A percentile compares a stretch with the other conserved stretches of the same genome.
phyloP scores from a whole-genome alignment of 2,888 invertebrate genomes.

The Belgica antarctica region DNA sequence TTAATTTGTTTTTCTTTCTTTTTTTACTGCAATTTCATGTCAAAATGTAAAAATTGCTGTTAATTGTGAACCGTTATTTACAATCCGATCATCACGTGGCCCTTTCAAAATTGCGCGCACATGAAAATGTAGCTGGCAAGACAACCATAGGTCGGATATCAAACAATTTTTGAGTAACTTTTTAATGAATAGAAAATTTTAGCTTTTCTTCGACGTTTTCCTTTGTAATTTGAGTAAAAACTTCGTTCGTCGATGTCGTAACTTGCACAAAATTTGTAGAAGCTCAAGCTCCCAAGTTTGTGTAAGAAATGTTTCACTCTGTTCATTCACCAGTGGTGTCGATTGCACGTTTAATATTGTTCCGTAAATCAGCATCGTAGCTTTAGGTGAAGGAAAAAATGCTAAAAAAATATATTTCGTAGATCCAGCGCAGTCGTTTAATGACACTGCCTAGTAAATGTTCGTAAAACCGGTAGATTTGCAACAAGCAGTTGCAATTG shows the following conservation, averaged over 20 bases:
- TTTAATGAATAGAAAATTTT: slow-evolving; percentile 32
- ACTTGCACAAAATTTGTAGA: background rate
- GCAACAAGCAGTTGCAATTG: too few relatives aligned
- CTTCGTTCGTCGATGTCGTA: background rate
- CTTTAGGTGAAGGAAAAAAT: too few relatives aligned
- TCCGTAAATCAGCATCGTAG: too few relatives aligned
- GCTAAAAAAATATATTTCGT: too few relatives aligned
- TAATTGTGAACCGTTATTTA: background rate
- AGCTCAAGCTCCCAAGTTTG: background rate
- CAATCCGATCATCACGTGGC: slow-evolving; percentile 9
- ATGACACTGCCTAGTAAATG: too few relatives aligned
- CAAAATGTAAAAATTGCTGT: background rate
- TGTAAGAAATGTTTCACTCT: background rate
- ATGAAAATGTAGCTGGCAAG: slow-evolving; percentile 53
- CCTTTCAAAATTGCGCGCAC: background rate
- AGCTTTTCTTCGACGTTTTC: background rate
- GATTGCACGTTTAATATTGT: too few relatives aligned
- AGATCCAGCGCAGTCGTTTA: too few relatives aligned
- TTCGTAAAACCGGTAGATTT: too few relatives aligned
- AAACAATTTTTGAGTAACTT: slow-evolving; percentile 35
- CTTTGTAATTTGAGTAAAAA: background rate
- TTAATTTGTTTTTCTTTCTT: slow-evolving; percentile 32
- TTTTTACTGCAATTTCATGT: slow-evolving; percentile 38
- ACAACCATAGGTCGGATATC: slow-evolving; percentile 56
- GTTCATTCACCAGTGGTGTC: background rate